Evolutionary conservation across 64 coral and sea anemone species (phyloP), one percentile per base, ranked within the genome.

Genomic region (Montipora capricornis): DNA sequence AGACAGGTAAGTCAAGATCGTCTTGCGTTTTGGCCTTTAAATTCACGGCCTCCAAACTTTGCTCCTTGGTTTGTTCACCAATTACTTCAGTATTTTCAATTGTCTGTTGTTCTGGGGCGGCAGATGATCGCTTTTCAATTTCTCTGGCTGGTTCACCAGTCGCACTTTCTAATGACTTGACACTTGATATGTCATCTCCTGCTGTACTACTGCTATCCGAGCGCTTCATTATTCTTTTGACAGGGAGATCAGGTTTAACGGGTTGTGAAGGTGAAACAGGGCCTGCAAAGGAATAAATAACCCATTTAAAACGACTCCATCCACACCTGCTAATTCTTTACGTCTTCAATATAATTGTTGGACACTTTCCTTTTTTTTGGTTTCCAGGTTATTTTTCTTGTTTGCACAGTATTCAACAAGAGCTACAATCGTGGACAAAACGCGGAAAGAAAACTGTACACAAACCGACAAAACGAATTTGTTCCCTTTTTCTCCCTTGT

Each of bases 121-220:
- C 17, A 64, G 26, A 46, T 60, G 44, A 11, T 77, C 29, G 68
- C 75, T 58, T 87, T 74, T 76, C 59, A 61, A 11, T 52, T 73
- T 93, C 80, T 78, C 47, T 93, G 3, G 6, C 29, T 90, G 62
- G 20, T 59, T 90, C 89, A 1, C 61, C 59, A 53, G 55, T 77
- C 5, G 9, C 75, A 84, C 98, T 99, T 20, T 99, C 98, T 59
- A 99, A 49, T 13, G 98, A 99, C 90, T 96, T 99, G 9, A 99
- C 95, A 83, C 97, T 99, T 53, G 95, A 89, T 51, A 89, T 91
- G 90, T 99, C 98, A 90, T 99, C 98, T 67, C 95, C 98, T 78
- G 95, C 92, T 73, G 95, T 99, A 49, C 98, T 99, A 46, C 98
- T 96, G 92, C 98, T 99, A 53, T 99, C 98, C 24, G 92, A 94